Evolutionary conservation across 2,113 vertebrate species (phyloP), one percentile per base, ranked within the genome.

Genomic region (Pygoscelis adeliae): DNA sequence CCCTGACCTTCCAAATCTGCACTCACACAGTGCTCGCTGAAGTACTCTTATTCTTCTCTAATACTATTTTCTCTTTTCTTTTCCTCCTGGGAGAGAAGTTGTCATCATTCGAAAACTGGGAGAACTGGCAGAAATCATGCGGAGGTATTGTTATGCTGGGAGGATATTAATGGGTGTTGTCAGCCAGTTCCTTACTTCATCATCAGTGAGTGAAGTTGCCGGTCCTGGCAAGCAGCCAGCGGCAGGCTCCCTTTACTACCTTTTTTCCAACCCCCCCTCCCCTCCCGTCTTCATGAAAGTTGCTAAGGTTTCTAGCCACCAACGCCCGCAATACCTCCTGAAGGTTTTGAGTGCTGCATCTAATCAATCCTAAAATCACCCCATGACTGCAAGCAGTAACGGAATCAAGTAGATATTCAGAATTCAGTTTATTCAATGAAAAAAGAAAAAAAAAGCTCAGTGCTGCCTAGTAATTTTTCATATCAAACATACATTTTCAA

Each of bases 81-180:
- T 34, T 74, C 38, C 49, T 87, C 40, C 56, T 50, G 74, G 52
- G 56, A 93, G 56, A 84, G 83, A 6, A 95, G 69, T 6, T 87
- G n/a, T 83, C 73, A 89, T 63, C 56, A 76, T 56, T 85, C 5
- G 29, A 67, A 85, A 87, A 69, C 58, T 44, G 21, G 47, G 52
- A 76, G 66, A 79, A 89, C 20, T 61, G 73, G 81, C 42, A 94
- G 83, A 71, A 89, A 67, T 65, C 58, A 83, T 7, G 53, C 22
- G 66, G 77, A 87, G 38, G n/a, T 59, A 89, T 67, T 84, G 47
- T 89, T 92, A 71, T 7, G 47, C 47, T 40, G 63, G 77, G 74
- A 91, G 53, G 62, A 42, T 92, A 94, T 80, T 87, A 93, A 90
- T 62, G 74, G 84, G 46, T 83, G 82, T 61, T 94, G 83, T 83